Base-by-base conservation (phyloP, 92 coral and sea anemone species). In the Siderastrea siderea region DNA sequence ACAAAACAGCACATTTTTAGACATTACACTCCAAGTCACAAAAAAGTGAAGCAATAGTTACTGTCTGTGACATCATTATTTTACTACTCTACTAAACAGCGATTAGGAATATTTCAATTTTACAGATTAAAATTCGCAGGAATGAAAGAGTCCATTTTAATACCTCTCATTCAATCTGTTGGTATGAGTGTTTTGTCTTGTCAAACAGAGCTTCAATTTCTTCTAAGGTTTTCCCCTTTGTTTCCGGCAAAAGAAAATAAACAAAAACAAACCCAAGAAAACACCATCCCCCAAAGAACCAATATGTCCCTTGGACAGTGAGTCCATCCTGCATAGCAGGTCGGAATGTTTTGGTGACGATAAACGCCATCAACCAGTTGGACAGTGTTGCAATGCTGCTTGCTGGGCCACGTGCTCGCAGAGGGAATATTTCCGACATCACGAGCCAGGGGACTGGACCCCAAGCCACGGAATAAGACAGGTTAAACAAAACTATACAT, bases 391-490 rank as follows among this genome's bases (percentile, higher is more conserved):
- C 90, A 13, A 94, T 77, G 64, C 94, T 93, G 8, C 95, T 82
- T 5, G 94, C 95, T 52, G 82, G 74, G 16, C 98, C 96, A 12
- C 98, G 94, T 7, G 94, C 95, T 43, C 88, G 91, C 45, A 87
- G 86, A 12, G 96, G 98, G 49, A 88, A 92, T 17, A 92, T 85
- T 84, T 96, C 96, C 0, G 95, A 90, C 92, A 94, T 90, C 11
- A 88, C 73, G 9, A 96, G 84, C 99, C 99, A 96, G 1, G 97
- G 99, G 46, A 92, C 88, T n/a, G 94, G 95, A 6, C 98, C 98
- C 96, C 96, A 93, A n/a, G 96, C 84, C 26, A 95, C 75, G 14
- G 95, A 76, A 77, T 86, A 93, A 7, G 84, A 78, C 14, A 90
- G n/a, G 51, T 81, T 76, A 53, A 82, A 93, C 19, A 93, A 9